Evolutionary conservation across 2,888 invertebrate species (phyloP).

Genomic region (Mythimna ferrago): DNA sequence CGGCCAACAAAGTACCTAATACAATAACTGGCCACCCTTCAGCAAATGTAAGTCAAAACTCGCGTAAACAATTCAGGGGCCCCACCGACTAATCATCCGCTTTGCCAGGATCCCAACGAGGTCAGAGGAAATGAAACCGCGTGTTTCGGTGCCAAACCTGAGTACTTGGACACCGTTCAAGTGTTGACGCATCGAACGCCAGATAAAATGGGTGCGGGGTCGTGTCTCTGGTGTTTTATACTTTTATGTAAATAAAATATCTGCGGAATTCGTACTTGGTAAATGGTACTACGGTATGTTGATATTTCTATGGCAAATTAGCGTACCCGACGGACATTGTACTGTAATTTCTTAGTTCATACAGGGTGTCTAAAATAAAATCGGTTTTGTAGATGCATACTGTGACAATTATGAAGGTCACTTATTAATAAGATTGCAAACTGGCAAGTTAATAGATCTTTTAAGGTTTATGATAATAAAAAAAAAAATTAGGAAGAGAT

Average conservation of each 20-base stretch:
- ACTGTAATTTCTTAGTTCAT: neutral
- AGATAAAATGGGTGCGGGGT: slow-evolving; percentile 37
- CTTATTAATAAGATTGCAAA: too few relatives aligned
- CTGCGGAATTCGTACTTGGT: neutral
- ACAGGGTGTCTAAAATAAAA: neutral
- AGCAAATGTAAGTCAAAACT: slow-evolving; percentile 45
- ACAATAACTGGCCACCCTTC: slow-evolving; percentile 28
- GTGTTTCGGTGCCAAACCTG: slow-evolving; percentile 70
- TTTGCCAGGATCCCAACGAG: slow-evolving; percentile 56
- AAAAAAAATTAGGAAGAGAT: too few relatives aligned
- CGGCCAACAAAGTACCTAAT: slow-evolving; percentile 11
- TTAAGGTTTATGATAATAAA: too few relatives aligned
- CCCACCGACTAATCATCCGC: slow-evolving; percentile 53
- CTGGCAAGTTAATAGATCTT: too few relatives aligned
- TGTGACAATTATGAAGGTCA: too few relatives aligned
- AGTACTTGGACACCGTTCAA: slow-evolving; percentile 71
- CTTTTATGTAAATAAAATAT: neutral
- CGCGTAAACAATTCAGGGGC: slow-evolving; percentile 48
- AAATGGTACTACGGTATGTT: neutral
- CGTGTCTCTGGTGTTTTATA: slow-evolving; percentile 19
- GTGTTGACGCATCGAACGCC: slow-evolving; percentile 65
- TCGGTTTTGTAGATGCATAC: too few relatives aligned
- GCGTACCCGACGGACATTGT: neutral
- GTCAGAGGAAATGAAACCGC: slow-evolving; percentile 70
- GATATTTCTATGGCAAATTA: neutral